Percentiles rank a stretch among this genome's conserved stretches.
Evolutionary conservation across 2,888 invertebrate species (phyloP).

Genomic region (Cheilosia grossa): DNA sequence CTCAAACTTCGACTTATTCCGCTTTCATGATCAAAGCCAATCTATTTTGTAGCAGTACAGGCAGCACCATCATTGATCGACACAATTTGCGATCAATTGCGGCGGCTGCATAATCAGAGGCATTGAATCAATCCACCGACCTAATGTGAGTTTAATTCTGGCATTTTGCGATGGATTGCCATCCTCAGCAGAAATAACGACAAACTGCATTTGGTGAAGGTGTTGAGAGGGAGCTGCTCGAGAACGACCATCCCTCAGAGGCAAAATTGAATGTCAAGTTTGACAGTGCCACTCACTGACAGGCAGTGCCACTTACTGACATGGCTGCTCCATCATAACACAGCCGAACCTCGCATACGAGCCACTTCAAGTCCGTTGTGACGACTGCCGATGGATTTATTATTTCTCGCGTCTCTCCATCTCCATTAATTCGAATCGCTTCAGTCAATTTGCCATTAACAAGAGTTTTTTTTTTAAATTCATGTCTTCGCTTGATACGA

Average conservation of each 20-base stretch:
- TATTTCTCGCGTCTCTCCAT: background rate
- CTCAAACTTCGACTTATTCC: constrained; percentile 34
- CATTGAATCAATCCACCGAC: constrained; percentile 30
- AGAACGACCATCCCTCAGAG: constrained; percentile 47
- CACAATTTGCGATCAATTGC: constrained; percentile 18
- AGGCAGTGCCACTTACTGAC: background rate
- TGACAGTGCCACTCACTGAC: constrained; percentile 42
- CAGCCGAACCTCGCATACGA: constrained; percentile 32
- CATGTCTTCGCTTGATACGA: constrained; percentile 16
- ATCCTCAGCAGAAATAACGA: background rate
- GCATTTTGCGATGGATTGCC: constrained; percentile 15
- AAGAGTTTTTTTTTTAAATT: constrained; percentile 39
- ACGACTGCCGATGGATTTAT: constrained; percentile 16
- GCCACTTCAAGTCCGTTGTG: constrained; percentile 47
- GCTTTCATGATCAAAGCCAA: constrained; percentile 71
- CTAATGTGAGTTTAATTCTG: constrained; percentile 25
- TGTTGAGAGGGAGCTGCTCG: constrained; percentile 3
- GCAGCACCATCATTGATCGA: constrained; percentile 34
- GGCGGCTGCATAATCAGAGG: constrained; percentile 34
- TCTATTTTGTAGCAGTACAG: constrained; percentile 15
- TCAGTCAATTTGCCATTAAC: constrained; percentile 60
- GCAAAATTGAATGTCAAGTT: constrained; percentile 65
- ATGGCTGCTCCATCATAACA: constrained; percentile 40
- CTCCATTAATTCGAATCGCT: constrained; percentile 29
- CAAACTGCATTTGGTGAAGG: constrained; percentile 23